Evolutionary conservation across 1,140 invertebrate species (phyloP).

Genomic region (Druon quercuslanigerum): DNA sequence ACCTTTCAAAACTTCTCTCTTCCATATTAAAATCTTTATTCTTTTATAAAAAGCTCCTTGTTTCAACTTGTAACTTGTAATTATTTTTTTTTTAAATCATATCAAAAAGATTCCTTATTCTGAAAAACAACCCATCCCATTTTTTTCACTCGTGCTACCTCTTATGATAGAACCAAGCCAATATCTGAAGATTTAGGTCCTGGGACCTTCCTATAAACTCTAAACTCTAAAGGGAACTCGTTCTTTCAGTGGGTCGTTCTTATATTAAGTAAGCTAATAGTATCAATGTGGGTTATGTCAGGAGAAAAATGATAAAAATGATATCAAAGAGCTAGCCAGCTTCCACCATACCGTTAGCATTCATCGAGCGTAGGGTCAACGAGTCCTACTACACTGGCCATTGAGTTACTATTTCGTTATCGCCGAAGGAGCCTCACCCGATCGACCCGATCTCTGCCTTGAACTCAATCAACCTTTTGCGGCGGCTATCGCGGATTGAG

Average conservation of each 20-base stretch:
- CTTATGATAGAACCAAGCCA: not conserved
- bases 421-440: conserved; percentile 45
- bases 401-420: conserved; percentile 56
- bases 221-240: not conserved
- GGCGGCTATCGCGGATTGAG: conserved; percentile 44
- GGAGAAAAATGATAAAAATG: conserved; percentile 32
- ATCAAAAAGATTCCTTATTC: too few relatives aligned
- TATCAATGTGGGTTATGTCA: conserved; percentile 53
- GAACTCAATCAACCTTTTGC: conserved; percentile 60
- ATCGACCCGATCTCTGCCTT: conserved; percentile 51
- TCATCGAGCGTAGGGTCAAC: conserved; percentile 53
- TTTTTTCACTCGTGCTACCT: too few relatives aligned
- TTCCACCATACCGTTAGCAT: conserved; percentile 55
- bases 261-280: conserved; percentile 52
- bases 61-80: too few relatives aligned
- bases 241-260: conserved; percentile 25
- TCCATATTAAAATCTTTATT: too few relatives aligned
- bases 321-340: conserved; percentile 46
- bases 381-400: conserved; percentile 51
- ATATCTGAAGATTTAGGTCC: conserved; percentile 34
- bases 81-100: too few relatives aligned
- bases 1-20: too few relatives aligned
- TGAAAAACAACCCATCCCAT: too few relatives aligned
- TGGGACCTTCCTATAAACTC: not conserved
- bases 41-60: too few relatives aligned